phyloP scores from a whole-genome alignment of 2,797 vertebrate genomes.

The Myotis myotis region DNA sequence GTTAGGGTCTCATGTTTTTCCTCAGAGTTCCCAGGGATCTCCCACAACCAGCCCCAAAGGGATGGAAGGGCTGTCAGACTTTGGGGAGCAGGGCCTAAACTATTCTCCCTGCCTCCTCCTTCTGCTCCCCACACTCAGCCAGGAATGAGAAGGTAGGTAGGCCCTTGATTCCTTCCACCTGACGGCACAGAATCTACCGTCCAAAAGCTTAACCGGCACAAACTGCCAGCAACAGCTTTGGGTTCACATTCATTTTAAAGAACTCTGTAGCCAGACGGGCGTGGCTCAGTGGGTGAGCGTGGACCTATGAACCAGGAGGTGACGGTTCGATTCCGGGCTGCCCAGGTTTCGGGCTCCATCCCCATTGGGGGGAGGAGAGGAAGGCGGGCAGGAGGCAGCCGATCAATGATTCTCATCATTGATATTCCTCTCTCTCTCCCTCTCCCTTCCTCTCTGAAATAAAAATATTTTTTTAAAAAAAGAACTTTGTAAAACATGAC shows the following conservation, averaged over 20 bases:
- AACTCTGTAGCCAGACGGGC: too few species aligned
- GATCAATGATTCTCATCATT: too few species aligned
- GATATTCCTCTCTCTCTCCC: too few species aligned
- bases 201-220: not conserved
- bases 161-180: not conserved
- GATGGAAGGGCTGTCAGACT: not conserved
- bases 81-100: not conserved
- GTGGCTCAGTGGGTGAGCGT: too few species aligned
- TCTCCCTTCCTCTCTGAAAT: too few species aligned
- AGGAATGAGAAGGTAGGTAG: not conserved
- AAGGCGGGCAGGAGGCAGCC: too few species aligned
- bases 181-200: not conserved
- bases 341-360: too few species aligned
- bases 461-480: not conserved
- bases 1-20: not conserved
- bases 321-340: too few species aligned
- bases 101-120: not conserved
- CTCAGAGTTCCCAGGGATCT: not conserved
- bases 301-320: too few species aligned
- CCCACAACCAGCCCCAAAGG: not conserved
- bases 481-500: not conserved
- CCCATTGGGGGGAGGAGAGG: too few species aligned
- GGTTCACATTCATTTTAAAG: not conserved
- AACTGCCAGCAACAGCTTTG: not conserved
- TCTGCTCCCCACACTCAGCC: not conserved